Conservation (phyloP, 2,113 vertebrate genomes). For the Passer montanus region DNA sequence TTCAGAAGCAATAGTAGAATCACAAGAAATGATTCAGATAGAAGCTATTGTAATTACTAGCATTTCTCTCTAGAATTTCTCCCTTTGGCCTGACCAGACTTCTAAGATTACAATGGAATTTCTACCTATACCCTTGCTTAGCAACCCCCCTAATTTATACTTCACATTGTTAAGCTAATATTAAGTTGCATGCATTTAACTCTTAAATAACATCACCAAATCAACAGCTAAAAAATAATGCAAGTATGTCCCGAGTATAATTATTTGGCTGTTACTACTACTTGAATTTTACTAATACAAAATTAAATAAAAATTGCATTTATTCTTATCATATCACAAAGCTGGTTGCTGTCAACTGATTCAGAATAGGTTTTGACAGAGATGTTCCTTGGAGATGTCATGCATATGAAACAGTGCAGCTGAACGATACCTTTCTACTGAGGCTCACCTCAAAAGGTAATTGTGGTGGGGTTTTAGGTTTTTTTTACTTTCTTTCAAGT, state of each 20-base stretch:
- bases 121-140: not conserved
- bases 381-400: not conserved
- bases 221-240: not conserved
- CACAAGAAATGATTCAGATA: not conserved
- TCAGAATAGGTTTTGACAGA: not conserved
- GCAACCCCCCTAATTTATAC: not conserved
- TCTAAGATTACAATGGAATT: not conserved
- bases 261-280: not conserved
- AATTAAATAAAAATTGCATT: not conserved
- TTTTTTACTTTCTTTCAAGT: not conserved
- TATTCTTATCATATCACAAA: not conserved
- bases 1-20: not conserved
- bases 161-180: not conserved
- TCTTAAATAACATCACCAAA: not conserved
- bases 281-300: not conserved
- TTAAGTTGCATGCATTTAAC: not conserved
- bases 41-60: not conserved
- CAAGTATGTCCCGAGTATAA: not conserved
- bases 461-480: accelerated
- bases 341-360: not conserved
- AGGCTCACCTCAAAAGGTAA: not conserved
- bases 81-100: not conserved
- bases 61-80: not conserved
- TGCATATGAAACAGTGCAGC: not conserved
- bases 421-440: not conserved